A percentile compares a stretch with the other conserved stretches of the same genome.
Conservation (phyloP, 2,113 vertebrate genomes). For the Thryonomys swinderianus region DNA sequence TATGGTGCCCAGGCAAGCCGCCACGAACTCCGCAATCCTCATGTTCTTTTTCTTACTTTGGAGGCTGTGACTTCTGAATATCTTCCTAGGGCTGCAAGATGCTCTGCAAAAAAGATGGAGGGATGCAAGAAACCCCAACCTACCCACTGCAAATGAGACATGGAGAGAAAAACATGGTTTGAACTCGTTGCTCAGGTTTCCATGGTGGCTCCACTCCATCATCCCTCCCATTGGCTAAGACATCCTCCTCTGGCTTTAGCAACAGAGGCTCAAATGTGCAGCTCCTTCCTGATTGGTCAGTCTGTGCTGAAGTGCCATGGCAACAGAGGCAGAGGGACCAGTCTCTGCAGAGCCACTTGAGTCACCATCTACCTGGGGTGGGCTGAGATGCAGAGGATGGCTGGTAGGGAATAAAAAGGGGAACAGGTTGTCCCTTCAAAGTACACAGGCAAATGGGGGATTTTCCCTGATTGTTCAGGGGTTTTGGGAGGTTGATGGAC, state of each 20-base stretch:
- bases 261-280: constrained; percentile 81
- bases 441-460: neutral
- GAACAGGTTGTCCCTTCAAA: neutral
- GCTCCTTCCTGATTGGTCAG: constrained; percentile 78
- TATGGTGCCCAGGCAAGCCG: no score
- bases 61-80: constrained; percentile 25
- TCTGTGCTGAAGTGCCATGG: constrained; percentile 73
- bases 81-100: constrained; percentile 16
- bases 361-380: constrained; percentile 69
- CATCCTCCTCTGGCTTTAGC: constrained; percentile 63
- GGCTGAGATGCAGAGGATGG: constrained; percentile 48
- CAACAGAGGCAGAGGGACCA: constrained; percentile 80
- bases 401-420: neutral
- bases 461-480: neutral
- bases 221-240: constrained; percentile 77
- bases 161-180: constrained; percentile 57
- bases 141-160: constrained; percentile 46
- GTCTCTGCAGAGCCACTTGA: constrained; percentile 62
- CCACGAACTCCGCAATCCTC: no score
- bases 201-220: constrained; percentile 76
- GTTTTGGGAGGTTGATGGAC: neutral
- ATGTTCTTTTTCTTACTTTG: constrained; percentile 6
- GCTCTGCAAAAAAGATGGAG: neutral
- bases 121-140: neutral
- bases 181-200: constrained; percentile 73